These are phyloP conservation scores for Muscicapa striata DNA, from an alignment of 2,797 vertebrate genomes.

Conservation along the genomic window DNA sequence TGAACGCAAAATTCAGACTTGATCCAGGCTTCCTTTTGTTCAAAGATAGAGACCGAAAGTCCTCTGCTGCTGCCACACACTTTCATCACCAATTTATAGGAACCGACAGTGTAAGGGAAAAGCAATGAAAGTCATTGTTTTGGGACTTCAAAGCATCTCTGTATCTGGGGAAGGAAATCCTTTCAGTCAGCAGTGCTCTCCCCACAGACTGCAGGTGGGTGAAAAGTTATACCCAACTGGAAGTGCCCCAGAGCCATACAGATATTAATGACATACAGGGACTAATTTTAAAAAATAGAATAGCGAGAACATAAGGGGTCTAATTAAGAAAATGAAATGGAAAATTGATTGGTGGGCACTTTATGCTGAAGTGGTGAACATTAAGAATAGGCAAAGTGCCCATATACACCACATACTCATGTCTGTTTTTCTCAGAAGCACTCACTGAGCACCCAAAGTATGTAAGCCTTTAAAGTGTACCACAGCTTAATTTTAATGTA, in stretches of 20 bases:
- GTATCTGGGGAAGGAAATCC: slow-evolving; percentile 86
- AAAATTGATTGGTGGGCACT: slow-evolving; percentile 11
- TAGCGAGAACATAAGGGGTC: slow-evolving; percentile 20
- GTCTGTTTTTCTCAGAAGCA: background rate
- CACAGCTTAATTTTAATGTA: background rate
- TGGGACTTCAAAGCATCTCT: slow-evolving; percentile 86
- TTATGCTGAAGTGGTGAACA: slow-evolving; percentile 16
- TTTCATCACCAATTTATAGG: slow-evolving; percentile 89
- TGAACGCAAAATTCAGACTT: slow-evolving; percentile 83
- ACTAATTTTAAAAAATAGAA: background rate
- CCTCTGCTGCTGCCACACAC: slow-evolving; percentile 81
- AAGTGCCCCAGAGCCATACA: slow-evolving; percentile 78
- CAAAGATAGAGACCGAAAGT: slow-evolving; percentile 82
- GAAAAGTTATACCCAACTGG: slow-evolving; percentile 81
- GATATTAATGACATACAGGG: slow-evolving; percentile 70
- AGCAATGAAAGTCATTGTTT: slow-evolving; percentile 89
- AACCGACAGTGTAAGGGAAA: slow-evolving; percentile 81
- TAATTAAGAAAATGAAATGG: slow-evolving; percentile 50
- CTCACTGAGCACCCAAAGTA: background rate
- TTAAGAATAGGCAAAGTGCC: background rate
- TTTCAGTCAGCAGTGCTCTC: slow-evolving; percentile 85
- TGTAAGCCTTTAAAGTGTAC: slow-evolving; percentile 2
- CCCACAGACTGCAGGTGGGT: slow-evolving; percentile 81
- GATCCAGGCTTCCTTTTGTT: slow-evolving; percentile 85
- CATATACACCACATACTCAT: background rate